Evolutionary conservation across 2,113 vertebrate genomes (phyloP), one percentile per base, ranked within the genome.

Genomic region (Oryzias curvinotus): DNA sequence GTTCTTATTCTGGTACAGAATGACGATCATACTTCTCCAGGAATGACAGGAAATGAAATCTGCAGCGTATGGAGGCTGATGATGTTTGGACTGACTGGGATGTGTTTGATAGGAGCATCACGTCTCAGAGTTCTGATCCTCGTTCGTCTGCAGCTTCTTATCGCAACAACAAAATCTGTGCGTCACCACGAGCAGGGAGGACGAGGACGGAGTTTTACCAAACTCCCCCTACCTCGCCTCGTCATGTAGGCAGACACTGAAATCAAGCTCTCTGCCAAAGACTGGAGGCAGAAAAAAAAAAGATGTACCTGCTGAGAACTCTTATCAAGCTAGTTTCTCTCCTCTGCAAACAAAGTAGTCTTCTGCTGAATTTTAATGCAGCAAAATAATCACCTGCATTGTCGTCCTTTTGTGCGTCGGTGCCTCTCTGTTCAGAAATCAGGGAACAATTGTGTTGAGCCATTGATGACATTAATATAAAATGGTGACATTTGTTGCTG

Each of bases 221-320:
- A 66, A 70, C 75, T 75, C 72, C 53, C 71, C 75, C 64, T 57
- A 50, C 53, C 69, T 70, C 17, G 47, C 43, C 61, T 65, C 67
- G 65, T 71, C 69, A 56, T 72, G 73, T 57, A 60, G 67, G 59
- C 59, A 74, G 65, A 57, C 62, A 66, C 62, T 81, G 72, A 77
- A 78, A 84, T 85, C 57, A 72, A 78, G 52, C 78, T 82, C 57
- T 15, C 52, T 60, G 69, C 78, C 71, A 67, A 66, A 28, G 57
- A 60, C 68, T 71, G 51, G 62, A 74, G 76, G 77, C 45, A n/a
- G 49, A 54, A 72, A 49, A 79, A 79, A 74, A 78, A 72, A 73
- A 82, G 26, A 26, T 4, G 46, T 60, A 83, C 78, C 80, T 83
- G 78, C 75, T 77, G 78, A 73, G 36, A 83, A 75, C 23, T 43